Conservation (phyloP, 2,113 vertebrate species). For the Calypte anna region DNA sequence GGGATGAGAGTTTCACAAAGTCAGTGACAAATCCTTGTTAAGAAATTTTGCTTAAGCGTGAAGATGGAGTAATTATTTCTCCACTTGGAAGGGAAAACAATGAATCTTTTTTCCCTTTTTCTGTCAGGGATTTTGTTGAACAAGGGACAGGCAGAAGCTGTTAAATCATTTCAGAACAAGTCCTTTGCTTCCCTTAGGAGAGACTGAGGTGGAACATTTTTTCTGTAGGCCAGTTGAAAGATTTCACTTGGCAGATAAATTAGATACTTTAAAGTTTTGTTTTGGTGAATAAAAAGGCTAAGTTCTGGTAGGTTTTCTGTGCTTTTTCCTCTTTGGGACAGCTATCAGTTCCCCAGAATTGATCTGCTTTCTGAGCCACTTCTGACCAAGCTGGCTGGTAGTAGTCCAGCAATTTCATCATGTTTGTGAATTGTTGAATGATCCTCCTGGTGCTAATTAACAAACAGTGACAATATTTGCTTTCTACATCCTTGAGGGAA, state of each 20-base stretch:
- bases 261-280: neutral
- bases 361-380: neutral
- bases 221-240: neutral
- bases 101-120: neutral
- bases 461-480: neutral
- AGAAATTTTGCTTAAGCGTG: neutral
- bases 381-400: neutral
- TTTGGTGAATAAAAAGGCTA: neutral
- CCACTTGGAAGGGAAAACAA: rapidly evolving
- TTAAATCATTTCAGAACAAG: neutral
- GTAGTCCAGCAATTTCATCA: neutral
- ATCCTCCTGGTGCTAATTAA: neutral
- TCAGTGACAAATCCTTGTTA: neutral
- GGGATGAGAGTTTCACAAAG: neutral
- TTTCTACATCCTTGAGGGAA: neutral
- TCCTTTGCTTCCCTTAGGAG: neutral
- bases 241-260: neutral
- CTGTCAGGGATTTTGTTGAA: neutral
- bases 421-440: neutral
- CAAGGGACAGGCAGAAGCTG: neutral
- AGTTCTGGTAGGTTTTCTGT: neutral
- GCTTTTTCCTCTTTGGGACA: neutral
- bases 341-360: neutral
- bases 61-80: neutral
- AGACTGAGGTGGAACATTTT: neutral